Evolutionary conservation across 2,113 vertebrate genomes (phyloP).

Genomic region (Brachypodius melanocephalos): DNA sequence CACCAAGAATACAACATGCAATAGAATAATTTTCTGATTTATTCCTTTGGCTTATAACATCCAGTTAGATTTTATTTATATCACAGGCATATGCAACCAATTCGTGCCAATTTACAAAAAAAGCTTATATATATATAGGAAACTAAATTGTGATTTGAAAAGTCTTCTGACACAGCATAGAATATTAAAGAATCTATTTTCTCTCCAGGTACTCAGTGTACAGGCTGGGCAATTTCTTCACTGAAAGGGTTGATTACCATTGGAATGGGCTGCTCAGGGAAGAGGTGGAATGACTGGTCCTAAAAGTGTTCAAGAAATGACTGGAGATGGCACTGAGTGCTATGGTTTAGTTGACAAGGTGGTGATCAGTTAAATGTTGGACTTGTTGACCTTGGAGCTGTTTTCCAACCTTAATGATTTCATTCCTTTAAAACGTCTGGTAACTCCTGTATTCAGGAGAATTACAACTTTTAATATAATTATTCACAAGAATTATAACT

Average conservation of each 20-base stretch:
- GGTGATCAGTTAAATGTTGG: not conserved
- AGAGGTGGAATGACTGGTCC: not conserved
- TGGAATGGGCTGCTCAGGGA: not conserved
- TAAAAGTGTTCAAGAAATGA: not conserved
- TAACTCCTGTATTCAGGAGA: not conserved
- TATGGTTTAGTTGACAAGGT: too few relatives aligned
- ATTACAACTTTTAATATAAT: not conserved
- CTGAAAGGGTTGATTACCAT: not conserved
- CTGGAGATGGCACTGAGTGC: not conserved
- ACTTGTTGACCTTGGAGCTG: not conserved
- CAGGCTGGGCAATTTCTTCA: not conserved
- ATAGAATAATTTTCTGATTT: not conserved
- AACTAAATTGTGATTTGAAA: not conserved
- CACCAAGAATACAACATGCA: not conserved
- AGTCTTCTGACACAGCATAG: not conserved
- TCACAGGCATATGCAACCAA: not conserved
- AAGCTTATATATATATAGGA: not conserved
- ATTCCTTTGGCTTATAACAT: not conserved
- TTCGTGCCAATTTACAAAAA: not conserved
- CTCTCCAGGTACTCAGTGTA: not conserved
- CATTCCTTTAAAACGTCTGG: not conserved
- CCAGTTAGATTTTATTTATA: conserved; percentile 21
- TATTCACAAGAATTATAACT: not conserved
- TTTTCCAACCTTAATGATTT: not conserved
- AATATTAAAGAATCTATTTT: not conserved